A percentile compares a stretch with the other conserved stretches of the same genome.
phyloP scores from a whole-genome alignment of 2,797 vertebrate species.

The Chloroceryle inda region DNA sequence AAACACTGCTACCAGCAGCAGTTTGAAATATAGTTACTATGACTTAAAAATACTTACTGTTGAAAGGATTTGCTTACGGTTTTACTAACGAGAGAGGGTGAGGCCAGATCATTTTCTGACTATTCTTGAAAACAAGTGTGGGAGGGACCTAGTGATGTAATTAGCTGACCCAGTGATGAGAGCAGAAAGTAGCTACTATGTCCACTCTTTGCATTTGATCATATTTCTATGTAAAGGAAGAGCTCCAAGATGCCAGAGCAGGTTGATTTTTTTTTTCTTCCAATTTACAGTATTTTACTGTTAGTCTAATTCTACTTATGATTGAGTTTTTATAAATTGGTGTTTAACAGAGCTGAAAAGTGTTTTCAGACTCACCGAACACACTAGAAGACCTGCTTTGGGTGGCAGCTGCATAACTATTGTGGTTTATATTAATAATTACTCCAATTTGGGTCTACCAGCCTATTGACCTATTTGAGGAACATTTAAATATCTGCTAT shows the following conservation, averaged over 20 bases:
- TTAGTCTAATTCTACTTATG: slow-evolving; percentile 27
- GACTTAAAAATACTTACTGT: neutral
- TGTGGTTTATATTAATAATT: neutral
- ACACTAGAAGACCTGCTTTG: neutral
- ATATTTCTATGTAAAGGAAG: neutral
- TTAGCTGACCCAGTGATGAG: neutral
- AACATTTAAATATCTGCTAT: slow-evolving; percentile 23
- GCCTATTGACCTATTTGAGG: neutral
- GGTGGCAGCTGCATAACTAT: neutral
- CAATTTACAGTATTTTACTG: neutral
- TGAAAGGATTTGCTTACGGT: neutral
- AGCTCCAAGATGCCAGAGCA: neutral
- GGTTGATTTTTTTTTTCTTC: neutral
- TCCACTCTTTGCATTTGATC: neutral
- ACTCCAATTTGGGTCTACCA: neutral
- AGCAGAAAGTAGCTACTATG: neutral
- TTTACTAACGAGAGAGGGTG: neutral
- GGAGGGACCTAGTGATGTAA: neutral
- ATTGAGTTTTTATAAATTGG: slow-evolving; percentile 21
- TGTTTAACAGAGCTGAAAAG: slow-evolving; percentile 4
- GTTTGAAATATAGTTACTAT: neutral
- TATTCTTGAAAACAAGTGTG: neutral
- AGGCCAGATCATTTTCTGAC: neutral
- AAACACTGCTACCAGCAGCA: neutral
- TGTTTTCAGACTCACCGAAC: slow-evolving; percentile 2